Percentiles rank a stretch among this genome's conserved stretches.
These are phyloP conservation scores for Dolichoris vasculosae DNA, from an alignment of 1,140 invertebrate genomes.

Conservation along the genomic window DNA sequence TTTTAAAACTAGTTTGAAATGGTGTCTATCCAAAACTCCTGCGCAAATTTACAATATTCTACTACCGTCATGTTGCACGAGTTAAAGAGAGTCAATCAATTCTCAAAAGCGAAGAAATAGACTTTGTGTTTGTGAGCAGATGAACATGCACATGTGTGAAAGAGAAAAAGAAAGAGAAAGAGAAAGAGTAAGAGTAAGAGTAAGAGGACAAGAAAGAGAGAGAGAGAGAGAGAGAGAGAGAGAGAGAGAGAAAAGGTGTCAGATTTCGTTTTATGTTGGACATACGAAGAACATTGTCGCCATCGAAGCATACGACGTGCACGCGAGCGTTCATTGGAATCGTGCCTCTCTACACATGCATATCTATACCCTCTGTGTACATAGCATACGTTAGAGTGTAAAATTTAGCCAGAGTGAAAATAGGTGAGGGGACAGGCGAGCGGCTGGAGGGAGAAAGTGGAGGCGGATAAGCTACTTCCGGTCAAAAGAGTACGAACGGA, in stretches of 20 bases:
- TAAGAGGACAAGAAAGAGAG: background rate
- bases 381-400: background rate
- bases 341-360: background rate
- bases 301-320: background rate
- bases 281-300: background rate
- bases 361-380: background rate
- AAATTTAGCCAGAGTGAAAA: conserved; percentile 1
- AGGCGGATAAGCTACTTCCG: background rate
- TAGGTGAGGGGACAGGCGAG: background rate
- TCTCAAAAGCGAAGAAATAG: background rate
- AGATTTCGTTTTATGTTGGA: background rate
- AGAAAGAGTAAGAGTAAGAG: background rate
- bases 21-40: conserved; percentile 47
- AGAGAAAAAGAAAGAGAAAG: background rate
- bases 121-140: background rate
- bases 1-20: background rate
- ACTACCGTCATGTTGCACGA: background rate
- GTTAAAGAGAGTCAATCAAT: background rate
- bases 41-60: conserved; percentile 33
- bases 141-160: too few relatives aligned
- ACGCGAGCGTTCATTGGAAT: background rate
- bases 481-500: background rate
- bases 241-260: background rate
- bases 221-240: background rate
- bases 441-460: too few relatives aligned